A percentile compares a stretch with the other conserved stretches of the same genome.
These are phyloP conservation scores for Platichthys stellatus DNA, from an alignment of 2,113 vertebrate genomes.

Conservation along the genomic window DNA sequence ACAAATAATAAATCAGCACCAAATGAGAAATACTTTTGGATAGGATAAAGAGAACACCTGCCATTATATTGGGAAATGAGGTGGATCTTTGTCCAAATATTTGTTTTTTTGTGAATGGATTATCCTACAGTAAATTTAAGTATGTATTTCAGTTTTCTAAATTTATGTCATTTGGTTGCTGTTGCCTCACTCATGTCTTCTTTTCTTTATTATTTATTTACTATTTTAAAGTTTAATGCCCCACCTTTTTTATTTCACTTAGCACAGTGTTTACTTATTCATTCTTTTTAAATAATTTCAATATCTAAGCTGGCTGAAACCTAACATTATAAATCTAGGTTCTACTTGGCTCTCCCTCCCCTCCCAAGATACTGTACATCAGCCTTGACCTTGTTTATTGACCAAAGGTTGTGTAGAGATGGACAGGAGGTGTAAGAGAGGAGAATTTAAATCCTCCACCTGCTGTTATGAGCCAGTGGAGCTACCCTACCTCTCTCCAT, in stretches of 20 bases:
- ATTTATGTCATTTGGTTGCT: background rate
- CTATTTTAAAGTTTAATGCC: background rate
- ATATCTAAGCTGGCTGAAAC: too few species aligned
- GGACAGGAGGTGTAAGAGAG: conserved; percentile 11
- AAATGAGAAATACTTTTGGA: conserved; percentile 18
- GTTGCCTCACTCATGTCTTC: background rate
- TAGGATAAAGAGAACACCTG: conserved; percentile 48
- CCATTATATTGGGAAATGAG: background rate
- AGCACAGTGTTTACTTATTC: background rate
- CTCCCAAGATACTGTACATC: conserved; percentile 15
- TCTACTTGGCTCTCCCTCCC: background rate
- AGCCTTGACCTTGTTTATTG: background rate
- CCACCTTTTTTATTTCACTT: background rate
- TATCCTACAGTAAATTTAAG: background rate
- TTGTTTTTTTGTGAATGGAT: background rate
- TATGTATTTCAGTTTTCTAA: background rate
- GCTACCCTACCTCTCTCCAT: background rate
- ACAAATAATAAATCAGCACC: conserved; percentile 13
- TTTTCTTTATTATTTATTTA: background rate
- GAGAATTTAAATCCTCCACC: conserved; percentile 20
- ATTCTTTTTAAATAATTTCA: background rate
- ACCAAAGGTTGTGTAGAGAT: conserved; percentile 16
- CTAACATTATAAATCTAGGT: background rate
- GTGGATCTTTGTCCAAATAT: background rate
- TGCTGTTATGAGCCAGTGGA: conserved; percentile 17